Evolutionary conservation across 2,797 vertebrate species (phyloP).

Genomic region (Diceros bicornis): DNA sequence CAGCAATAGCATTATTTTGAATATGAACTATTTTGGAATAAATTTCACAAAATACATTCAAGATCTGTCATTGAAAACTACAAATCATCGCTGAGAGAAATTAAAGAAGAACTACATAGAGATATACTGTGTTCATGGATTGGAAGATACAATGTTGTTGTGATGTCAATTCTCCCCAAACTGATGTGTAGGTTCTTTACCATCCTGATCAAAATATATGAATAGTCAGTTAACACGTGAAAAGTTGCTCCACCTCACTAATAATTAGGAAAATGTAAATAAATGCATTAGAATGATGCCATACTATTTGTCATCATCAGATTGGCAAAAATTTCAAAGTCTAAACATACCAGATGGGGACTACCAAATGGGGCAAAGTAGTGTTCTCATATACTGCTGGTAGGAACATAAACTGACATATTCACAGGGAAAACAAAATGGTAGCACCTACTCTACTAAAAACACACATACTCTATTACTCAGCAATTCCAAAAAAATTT

Average conservation of each 20-base stretch:
- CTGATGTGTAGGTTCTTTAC: background rate
- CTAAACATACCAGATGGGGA: background rate
- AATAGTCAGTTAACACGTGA: background rate
- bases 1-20: background rate
- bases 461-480: background rate
- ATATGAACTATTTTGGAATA: conserved; percentile 4
- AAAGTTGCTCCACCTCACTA: background rate
- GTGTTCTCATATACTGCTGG: background rate
- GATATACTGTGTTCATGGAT: background rate
- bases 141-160: background rate
- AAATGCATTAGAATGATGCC: background rate
- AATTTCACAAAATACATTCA: conserved; percentile 4
- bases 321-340: background rate
- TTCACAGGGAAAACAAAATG: background rate
- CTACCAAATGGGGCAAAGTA: background rate
- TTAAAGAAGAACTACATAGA: background rate
- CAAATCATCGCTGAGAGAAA: background rate
- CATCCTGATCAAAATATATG: background rate
- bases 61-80: background rate
- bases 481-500: background rate
- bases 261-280: background rate
- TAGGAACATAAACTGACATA: background rate
- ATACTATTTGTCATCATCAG: background rate
- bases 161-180: background rate
- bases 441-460: background rate